Evolutionary conservation across 1,140 invertebrate genomes (phyloP).

Genomic region (Drosophila kikkawai): DNA sequence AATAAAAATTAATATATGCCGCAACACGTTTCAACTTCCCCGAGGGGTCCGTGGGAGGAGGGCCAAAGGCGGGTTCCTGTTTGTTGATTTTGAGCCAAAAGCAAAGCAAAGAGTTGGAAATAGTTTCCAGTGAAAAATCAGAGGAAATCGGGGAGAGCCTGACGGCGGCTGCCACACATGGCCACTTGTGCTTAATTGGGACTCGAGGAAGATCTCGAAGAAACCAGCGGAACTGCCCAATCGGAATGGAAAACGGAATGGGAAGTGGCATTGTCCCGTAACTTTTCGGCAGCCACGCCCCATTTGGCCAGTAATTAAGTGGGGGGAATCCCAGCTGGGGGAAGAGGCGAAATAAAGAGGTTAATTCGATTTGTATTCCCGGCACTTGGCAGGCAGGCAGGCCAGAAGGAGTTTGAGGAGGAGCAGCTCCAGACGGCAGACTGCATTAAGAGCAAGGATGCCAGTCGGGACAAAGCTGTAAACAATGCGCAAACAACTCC

Average conservation of each 20-base stretch:
- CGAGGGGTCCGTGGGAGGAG: not conserved
- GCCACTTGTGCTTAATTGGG: slow-evolving; percentile 49
- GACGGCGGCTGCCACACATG: slow-evolving; percentile 36
- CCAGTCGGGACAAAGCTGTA: slow-evolving; percentile 54
- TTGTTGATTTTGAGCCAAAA: slow-evolving; percentile 67
- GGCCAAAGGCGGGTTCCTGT: slow-evolving; percentile 10
- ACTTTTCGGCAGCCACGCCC: slow-evolving; percentile 35
- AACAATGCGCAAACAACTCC: slow-evolving; percentile 67
- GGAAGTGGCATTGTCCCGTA: slow-evolving; percentile 30
- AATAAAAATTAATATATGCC: slow-evolving; percentile 83
- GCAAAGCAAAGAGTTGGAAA: slow-evolving; percentile 60
- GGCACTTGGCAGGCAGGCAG: slow-evolving; percentile 53
- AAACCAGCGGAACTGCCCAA: not conserved
- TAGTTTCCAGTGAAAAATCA: slow-evolving; percentile 69
- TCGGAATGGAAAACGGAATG: not conserved
- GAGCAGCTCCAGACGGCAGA: slow-evolving; percentile 24
- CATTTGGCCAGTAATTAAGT: slow-evolving; percentile 47
- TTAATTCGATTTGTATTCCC: slow-evolving; percentile 80
- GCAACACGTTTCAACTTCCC: slow-evolving; percentile 71
- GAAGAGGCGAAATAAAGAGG: slow-evolving; percentile 31
- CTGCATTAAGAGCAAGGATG: slow-evolving; percentile 51
- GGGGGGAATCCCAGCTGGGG: not conserved
- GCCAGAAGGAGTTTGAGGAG: too few relatives aligned
- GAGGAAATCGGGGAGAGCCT: slow-evolving; percentile 11
- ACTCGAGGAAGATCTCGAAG: slow-evolving; percentile 1